phyloP scores from a whole-genome alignment of 2,888 invertebrate species.

The Andrena bicolor region DNA sequence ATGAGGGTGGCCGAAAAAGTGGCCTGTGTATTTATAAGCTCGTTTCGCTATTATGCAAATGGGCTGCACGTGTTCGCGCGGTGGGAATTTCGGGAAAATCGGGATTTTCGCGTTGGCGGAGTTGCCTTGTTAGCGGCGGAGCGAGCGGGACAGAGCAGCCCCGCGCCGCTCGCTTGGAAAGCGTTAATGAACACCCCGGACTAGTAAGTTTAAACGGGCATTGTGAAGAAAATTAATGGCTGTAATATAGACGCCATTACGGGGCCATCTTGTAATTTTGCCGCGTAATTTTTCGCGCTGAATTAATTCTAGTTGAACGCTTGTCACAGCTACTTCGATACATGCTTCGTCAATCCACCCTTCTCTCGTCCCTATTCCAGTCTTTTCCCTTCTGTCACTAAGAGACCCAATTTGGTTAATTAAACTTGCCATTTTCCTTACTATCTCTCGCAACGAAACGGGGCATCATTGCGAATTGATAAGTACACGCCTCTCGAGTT shows the following conservation, averaged over 20 bases:
- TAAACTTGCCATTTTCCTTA: background rate
- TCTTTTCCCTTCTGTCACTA: background rate
- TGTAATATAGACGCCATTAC: constrained; percentile 42
- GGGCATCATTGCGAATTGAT: background rate
- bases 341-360: background rate
- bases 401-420: background rate
- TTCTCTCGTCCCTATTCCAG: background rate
- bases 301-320: constrained; percentile 5
- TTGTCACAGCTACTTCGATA: background rate
- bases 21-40: constrained; percentile 47
- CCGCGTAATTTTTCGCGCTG: constrained; percentile 38
- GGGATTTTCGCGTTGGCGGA: constrained; percentile 41
- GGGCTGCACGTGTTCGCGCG: constrained; percentile 20
- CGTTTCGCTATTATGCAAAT: constrained; percentile 42
- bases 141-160: constrained; percentile 3
- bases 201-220: constrained; percentile 55
- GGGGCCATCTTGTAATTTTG: constrained; percentile 17
- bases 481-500: constrained; percentile 10
- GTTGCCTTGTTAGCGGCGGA: constrained; percentile 49
- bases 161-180: constrained; percentile 8
- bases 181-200: constrained; percentile 59
- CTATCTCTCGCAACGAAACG: background rate
- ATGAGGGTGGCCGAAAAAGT: constrained; percentile 24
- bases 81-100: constrained; percentile 41
- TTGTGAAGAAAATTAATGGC: constrained; percentile 58